Percentiles rank a stretch among this genome's conserved stretches.
Evolutionary conservation across 2,113 vertebrate genomes (phyloP).

Genomic region (Pachypanchax playfairii): DNA sequence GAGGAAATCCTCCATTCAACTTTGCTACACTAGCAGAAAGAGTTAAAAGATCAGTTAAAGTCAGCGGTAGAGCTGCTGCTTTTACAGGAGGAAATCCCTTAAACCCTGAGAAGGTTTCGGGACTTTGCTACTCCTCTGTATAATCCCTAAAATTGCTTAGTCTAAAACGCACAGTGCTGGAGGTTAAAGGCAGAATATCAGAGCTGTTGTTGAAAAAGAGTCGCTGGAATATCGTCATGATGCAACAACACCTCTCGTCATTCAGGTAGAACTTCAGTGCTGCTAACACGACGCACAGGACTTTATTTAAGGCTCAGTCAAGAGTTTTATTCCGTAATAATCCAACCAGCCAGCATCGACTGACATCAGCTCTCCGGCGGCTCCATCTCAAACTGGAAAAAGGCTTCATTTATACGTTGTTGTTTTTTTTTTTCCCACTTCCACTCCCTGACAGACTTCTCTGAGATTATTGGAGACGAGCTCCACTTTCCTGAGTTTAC

Average conservation of each 20-base stretch:
- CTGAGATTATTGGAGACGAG: neutral
- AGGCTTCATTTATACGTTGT: too few relatives aligned
- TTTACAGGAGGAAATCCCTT: constrained; percentile 6
- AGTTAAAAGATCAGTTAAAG: neutral
- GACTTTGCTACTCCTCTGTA: constrained; percentile 7
- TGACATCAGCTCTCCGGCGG: too few relatives aligned
- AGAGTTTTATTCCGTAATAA: too few relatives aligned
- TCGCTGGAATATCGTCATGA: too few relatives aligned
- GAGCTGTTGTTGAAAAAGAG: too few relatives aligned
- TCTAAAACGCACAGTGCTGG: neutral
- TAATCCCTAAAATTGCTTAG: neutral
- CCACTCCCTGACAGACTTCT: neutral
- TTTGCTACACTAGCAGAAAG: constrained; percentile 8
- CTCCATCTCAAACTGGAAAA: too few relatives aligned
- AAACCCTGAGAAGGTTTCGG: neutral
- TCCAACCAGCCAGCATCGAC: neutral
- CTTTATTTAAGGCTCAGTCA: too few relatives aligned
- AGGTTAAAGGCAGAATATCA: neutral
- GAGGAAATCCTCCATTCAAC: neutral
- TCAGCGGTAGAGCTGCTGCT: constrained; percentile 12
- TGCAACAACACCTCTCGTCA: too few relatives aligned
- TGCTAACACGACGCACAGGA: too few relatives aligned
- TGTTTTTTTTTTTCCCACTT: neutral
- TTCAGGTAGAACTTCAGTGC: too few relatives aligned
- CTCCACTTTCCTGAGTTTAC: constrained; percentile 3